Conservation (phyloP, 2,888 invertebrate genomes). For the Ormyrus nitidulus region DNA sequence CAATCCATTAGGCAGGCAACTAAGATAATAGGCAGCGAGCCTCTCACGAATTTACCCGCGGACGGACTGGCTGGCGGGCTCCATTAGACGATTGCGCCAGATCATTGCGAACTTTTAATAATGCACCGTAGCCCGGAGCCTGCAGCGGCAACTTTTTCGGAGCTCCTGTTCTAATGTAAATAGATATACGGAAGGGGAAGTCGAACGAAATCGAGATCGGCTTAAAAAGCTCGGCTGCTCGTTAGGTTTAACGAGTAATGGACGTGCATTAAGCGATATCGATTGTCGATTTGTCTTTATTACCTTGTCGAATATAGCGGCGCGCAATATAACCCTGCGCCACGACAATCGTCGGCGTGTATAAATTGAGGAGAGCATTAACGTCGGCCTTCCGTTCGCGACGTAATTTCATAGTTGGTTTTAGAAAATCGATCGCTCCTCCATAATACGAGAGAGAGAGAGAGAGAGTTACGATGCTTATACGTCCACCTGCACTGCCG, state of each 20-base stretch:
- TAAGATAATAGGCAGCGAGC: slow-evolving; percentile 2
- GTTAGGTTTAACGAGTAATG: slow-evolving; percentile 49
- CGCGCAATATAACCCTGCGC: neutral
- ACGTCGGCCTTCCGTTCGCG: neutral
- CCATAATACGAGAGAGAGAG: neutral
- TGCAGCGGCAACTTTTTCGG: neutral
- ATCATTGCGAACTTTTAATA: no score
- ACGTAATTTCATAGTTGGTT: neutral
- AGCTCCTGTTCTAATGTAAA: no score
- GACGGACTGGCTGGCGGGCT: neutral
- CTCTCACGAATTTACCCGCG: neutral
- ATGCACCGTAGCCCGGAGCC: no score
- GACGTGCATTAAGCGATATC: slow-evolving; percentile 45
- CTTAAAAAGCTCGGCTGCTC: slow-evolving; percentile 26
- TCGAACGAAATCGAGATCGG: neutral
- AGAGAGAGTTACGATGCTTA: neutral
- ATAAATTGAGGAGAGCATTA: slow-evolving; percentile 24
- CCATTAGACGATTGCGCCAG: slow-evolving; percentile 51
- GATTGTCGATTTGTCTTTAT: slow-evolving; percentile 55
- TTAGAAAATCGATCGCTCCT: neutral
- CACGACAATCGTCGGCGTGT: neutral
- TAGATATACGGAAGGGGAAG: no score
- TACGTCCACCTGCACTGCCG: neutral
- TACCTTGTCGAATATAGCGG: slow-evolving; percentile 22
- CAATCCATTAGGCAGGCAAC: slow-evolving; percentile 45